A percentile compares a stretch with the other conserved stretches of the same genome.
Conservation (phyloP, 1,140 invertebrate species). For the Triops longicaudatus region DNA sequence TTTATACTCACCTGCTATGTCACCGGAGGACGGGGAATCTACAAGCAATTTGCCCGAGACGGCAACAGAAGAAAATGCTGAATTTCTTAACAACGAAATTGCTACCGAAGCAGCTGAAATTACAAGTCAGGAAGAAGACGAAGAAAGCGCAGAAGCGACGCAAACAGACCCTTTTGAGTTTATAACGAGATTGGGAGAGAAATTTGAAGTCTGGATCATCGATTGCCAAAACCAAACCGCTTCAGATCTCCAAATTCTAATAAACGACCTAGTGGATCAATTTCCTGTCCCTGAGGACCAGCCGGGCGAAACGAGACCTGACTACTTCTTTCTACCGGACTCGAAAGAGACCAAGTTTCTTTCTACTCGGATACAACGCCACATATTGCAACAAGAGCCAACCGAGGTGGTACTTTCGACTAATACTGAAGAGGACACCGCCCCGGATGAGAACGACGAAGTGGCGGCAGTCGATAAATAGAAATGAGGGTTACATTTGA, state of each 20-base stretch:
- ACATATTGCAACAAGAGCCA: constrained; percentile 16
- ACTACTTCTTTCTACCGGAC: background rate
- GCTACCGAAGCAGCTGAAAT: background rate
- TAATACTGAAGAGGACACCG: background rate
- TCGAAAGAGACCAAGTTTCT: background rate
- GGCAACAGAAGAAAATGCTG: background rate
- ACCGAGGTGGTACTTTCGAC: background rate
- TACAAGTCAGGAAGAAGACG: background rate
- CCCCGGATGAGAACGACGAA: background rate
- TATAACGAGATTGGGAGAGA: background rate
- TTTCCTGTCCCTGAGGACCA: background rate
- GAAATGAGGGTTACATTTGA: background rate
- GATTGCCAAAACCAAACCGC: background rate
- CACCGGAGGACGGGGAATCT: background rate
- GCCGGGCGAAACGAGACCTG: background rate
- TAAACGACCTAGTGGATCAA: background rate
- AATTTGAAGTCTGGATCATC: background rate
- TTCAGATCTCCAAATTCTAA: background rate
- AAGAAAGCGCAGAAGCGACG: background rate
- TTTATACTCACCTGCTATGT: background rate
- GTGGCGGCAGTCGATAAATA: background rate
- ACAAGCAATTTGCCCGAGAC: background rate
- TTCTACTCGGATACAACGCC: background rate
- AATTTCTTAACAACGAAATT: background rate
- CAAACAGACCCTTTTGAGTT: background rate